These are phyloP conservation scores for Entomyzon cyanotis DNA, from an alignment of 2,113 vertebrate genomes.

Conservation along the genomic window DNA sequence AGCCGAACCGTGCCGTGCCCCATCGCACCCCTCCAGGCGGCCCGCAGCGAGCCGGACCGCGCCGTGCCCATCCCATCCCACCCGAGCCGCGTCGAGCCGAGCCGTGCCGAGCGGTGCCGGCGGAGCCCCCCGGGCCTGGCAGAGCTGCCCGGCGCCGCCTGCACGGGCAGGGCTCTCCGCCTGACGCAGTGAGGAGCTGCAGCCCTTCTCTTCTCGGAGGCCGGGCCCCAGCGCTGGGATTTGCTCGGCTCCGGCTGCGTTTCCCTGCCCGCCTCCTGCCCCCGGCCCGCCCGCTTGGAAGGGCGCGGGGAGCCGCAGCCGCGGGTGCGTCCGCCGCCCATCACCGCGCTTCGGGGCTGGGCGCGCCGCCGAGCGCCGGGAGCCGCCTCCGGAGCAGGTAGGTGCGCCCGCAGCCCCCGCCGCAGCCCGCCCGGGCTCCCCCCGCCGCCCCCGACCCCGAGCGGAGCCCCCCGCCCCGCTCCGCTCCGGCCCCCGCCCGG, in stretches of 20 bases:
- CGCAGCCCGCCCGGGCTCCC: too few relatives aligned
- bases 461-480: too few relatives aligned
- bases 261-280: slow-evolving; percentile 20
- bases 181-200: slow-evolving; percentile 87
- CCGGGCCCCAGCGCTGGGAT: slow-evolving; percentile 73
- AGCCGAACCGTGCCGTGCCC: neutral
- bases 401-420: neutral
- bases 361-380: neutral
- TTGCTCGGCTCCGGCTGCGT: slow-evolving; percentile 62
- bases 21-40: neutral
- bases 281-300: neutral
- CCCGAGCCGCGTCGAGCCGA: neutral
- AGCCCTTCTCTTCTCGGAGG: slow-evolving; percentile 70
- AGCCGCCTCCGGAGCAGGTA: neutral
- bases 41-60: neutral
- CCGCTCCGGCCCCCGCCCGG: too few relatives aligned
- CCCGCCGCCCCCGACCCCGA: too few relatives aligned
- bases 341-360: slow-evolving; percentile 10
- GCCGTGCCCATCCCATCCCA: neutral
- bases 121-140: slow-evolving; percentile 19
- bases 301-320: neutral
- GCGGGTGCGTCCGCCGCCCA: neutral
- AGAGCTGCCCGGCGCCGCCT: slow-evolving; percentile 57
- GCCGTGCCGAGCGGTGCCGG: neutral
- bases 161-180: slow-evolving; percentile 68